Evolutionary conservation across 1,140 invertebrate genomes (phyloP).

Genomic region (Microvelia longipes): DNA sequence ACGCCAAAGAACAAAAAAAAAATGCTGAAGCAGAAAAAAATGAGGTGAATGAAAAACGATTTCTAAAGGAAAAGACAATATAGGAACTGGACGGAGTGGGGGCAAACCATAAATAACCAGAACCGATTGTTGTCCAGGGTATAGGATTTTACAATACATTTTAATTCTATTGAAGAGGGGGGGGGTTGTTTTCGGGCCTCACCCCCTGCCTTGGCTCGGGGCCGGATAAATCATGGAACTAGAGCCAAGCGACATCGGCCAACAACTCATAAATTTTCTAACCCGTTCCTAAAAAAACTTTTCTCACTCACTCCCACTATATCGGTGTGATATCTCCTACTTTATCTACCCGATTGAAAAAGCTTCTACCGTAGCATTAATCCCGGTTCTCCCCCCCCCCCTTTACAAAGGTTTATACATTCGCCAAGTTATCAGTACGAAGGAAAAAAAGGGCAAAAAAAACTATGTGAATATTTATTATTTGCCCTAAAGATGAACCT

Average conservation of each 20-base stretch:
- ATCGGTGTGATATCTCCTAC: background rate
- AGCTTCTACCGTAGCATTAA: background rate
- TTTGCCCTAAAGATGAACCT: background rate
- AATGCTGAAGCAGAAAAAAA: background rate
- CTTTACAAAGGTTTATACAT: background rate
- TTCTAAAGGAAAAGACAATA: constrained; percentile 1
- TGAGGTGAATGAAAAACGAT: background rate
- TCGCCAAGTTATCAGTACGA: background rate
- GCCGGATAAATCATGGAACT: background rate
- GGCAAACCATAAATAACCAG: background rate
- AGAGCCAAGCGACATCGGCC: background rate
- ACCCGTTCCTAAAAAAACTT: background rate
- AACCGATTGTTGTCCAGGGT: background rate
- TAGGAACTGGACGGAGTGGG: background rate
- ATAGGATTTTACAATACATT: constrained; percentile 3
- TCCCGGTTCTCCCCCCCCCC: background rate
- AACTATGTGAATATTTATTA: background rate
- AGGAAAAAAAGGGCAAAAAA: background rate
- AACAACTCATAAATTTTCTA: background rate
- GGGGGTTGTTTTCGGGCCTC: background rate
- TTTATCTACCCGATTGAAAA: background rate
- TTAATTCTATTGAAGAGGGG: constrained; percentile 1
- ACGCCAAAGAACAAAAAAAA: background rate
- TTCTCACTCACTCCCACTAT: background rate
- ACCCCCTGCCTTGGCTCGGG: background rate